Evolutionary conservation across 1,140 invertebrate genomes (phyloP).

Genomic region (Aethina tumida): DNA sequence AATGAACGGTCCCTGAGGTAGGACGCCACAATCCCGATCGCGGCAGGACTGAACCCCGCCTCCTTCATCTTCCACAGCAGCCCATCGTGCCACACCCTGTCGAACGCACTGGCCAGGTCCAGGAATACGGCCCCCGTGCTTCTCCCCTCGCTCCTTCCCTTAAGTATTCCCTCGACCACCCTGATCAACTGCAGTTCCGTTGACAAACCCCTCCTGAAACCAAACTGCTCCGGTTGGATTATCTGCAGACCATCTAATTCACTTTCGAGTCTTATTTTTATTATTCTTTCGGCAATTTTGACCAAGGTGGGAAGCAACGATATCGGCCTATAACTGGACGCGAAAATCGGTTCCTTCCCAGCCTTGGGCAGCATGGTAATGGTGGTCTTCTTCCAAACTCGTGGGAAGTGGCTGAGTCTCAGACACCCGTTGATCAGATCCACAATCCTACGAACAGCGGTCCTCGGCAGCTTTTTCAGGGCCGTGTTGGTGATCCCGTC

Average conservation of each 20-base stretch:
- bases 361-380: neutral
- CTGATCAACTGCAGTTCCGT: too few relatives aligned
- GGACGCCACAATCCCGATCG: too few relatives aligned
- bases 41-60: too few relatives aligned
- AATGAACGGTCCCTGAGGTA: too few relatives aligned
- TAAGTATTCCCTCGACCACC: too few relatives aligned
- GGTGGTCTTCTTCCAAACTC: neutral
- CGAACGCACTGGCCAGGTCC: too few relatives aligned
- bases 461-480: neutral
- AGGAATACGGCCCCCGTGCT: too few relatives aligned
- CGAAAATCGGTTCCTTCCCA: neutral
- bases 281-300: neutral
- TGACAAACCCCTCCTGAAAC: too few relatives aligned
- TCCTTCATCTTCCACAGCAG: too few relatives aligned
- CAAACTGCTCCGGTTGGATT: neutral
- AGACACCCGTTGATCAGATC: neutral
- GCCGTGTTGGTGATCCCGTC: neutral
- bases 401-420: neutral
- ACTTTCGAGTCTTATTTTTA: neutral
- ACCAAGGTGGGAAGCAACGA: neutral
- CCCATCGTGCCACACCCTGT: too few relatives aligned
- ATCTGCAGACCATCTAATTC: neutral
- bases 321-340: neutral
- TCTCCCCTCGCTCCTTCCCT: too few relatives aligned
- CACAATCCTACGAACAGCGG: neutral